Base-by-base conservation (phyloP, 2,113 vertebrate genomes). In the Rynchops niger region DNA sequence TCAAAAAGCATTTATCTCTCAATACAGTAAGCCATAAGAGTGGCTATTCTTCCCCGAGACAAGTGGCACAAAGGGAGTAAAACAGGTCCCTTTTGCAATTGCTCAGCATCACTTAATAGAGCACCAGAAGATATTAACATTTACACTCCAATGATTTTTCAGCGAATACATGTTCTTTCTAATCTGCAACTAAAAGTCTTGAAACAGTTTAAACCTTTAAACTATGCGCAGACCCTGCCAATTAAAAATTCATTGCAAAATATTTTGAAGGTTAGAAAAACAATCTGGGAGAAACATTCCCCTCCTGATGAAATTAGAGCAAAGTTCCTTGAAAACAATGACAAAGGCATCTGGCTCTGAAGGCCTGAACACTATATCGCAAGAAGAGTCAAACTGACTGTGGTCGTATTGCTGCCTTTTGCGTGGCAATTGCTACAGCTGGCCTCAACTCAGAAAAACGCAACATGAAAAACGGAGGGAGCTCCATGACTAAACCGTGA, bases 251-350 rank as follows among this genome's bases (percentile, higher is more conserved):
- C 11, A 94, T 55, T 86, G 29, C 81, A 94, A 95, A 93, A 90
- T 91, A 83, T 88, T 95, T 83, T 66, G 50, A 95, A 85, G 53
- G 87, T 85, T 82, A 96, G 53, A 89, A 85, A 94, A 95, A 95
- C 62, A 88, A 77, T 82, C 53, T 70, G 52, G 34, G 42, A 91
- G 83, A 91, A 95, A 56, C 34, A 79, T 82, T 89, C 49, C 40
- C 45, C 34, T 81, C 43, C 45, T 6, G 11, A 94, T 52, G 36
- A 94, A 88, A 93, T 47, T 40, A 84, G 49, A 92, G 61, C 34
- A 63, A 82, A 91, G 69, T 87, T 80, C 40, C 79, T 73, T 58
- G 49, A 91, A 87, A 94, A 94, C 52, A 89, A 56, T 52, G 53
- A 82, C 77, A 87, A 82, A 76, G 45, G 12, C 72, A 69, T 62